Base-by-base conservation (phyloP, 2,888 invertebrate genomes). In the Rotaria macrura region DNA sequence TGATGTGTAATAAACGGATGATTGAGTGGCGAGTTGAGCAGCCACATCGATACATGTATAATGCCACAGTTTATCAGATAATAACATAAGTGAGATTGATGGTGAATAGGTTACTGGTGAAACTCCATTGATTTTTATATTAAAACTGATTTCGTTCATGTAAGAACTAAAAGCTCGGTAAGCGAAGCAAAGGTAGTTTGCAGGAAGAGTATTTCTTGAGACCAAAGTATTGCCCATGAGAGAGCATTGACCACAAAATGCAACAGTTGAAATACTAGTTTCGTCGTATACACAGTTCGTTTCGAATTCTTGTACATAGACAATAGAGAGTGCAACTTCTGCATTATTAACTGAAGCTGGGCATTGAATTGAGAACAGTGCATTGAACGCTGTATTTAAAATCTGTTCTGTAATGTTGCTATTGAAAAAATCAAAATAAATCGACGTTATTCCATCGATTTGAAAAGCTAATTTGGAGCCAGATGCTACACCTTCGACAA, bases 181-280 rank as follows among this genome's bases (percentile, higher is more conserved):
- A 17, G 65, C 65, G 38, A 65, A 65, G 20, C 65, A 65, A 14
- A 65, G 17, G 20, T 65, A 65, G 20, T 65, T 65, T 20, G 34
- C 65, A 6, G 20, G 6, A 12, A 0, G 34, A 34, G 34, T 65
- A 65, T 65, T 65, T 65, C 17, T 17, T 17, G 49, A 49, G 17
- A 49, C 49, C 3, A 49, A 17, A 1, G 49, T 49, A 2, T 49
- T 49, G 1, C 49, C 49, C 17, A 2, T 49, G 49, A 49, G 49
- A 17, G 85, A 72, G 55, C 85, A 85, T 54, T 84, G 72, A 12
- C 85, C 85, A 85, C 85, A 85, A 84, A 85, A 85, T 49, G 54
- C 84, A 54, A 72, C 84, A 10, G 38, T 43, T 29, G 20, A 34
- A 1, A 85, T 29, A 5, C 10, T 3, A 29, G 83, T 72, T 38